phyloP scores from a whole-genome alignment of 2,797 vertebrate genomes.

The Oreortyx pictus region DNA sequence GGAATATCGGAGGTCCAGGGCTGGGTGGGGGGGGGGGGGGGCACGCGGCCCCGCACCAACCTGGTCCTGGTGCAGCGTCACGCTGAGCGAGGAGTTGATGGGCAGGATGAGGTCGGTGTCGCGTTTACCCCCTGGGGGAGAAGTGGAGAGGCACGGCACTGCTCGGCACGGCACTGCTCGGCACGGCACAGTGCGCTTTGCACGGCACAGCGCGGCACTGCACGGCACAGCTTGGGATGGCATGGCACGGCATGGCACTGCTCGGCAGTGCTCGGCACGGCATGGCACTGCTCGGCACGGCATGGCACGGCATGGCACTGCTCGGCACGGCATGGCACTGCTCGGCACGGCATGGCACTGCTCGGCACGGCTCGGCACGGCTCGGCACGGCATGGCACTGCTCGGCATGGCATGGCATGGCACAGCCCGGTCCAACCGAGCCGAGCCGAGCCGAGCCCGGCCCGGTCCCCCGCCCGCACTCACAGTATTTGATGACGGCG shows the following conservation, averaged over 20 bases:
- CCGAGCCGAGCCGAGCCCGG: no score
- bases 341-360: no score
- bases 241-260: rapidly evolving
- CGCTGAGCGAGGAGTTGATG: constrained; percentile 95
- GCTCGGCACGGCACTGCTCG: rapidly evolving
- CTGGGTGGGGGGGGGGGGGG: not conserved
- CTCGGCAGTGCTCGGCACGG: rapidly evolving
- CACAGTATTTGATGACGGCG: not conserved
- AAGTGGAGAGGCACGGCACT: not conserved
- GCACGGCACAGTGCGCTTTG: no score
- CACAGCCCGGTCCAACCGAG: no score
- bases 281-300: no score
- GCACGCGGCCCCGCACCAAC: constrained; percentile 65
- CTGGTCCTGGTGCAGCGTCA: constrained; percentile 96
- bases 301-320: rapidly evolving
- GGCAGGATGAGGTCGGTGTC: constrained; percentile 92
- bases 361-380: not conserved
- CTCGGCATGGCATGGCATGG: no score
- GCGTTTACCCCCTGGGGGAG: constrained; percentile 91
- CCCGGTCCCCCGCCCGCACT: not conserved
- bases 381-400: no score
- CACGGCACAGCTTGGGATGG: not conserved
- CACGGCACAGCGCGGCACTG: no score
- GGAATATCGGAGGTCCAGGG: no score
- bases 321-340: no score